These are phyloP conservation scores for Thunnus thynnus DNA, from an alignment of 2,113 vertebrate genomes.

Conservation along the genomic window DNA sequence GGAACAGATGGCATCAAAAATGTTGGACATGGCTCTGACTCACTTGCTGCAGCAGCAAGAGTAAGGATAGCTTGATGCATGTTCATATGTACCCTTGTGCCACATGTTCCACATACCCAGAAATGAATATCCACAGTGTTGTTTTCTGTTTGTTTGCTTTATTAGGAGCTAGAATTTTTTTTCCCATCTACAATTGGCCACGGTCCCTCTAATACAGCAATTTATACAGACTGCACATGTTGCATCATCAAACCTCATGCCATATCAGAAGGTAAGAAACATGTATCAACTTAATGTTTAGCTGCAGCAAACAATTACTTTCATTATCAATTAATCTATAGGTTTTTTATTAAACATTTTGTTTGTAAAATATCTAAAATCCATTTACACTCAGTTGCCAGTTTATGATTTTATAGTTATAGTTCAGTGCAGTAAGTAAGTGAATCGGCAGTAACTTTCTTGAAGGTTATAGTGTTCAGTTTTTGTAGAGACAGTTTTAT, in stretches of 20 bases:
- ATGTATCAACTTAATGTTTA: background rate
- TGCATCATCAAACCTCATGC: conserved; percentile 96
- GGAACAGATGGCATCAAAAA: conserved; percentile 89
- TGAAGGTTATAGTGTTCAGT: too few species aligned
- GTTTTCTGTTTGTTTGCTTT: conserved; percentile 41
- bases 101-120: background rate
- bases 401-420: too few species aligned
- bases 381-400: too few species aligned
- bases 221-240: conserved; percentile 89
- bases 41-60: conserved; percentile 90
- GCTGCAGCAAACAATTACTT: background rate
- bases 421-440: too few species aligned
- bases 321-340: background rate
- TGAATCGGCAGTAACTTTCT: too few species aligned
- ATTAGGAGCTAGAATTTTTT: conserved; percentile 95
- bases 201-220: conserved; percentile 91
- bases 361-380: too few species aligned
- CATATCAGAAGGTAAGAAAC: conserved; percentile 88
- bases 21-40: conserved; percentile 91
- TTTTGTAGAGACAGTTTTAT: too few species aligned
- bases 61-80: conserved; percentile 81
- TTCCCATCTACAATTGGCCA: conserved; percentile 92
- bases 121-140: background rate
- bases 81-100: background rate
- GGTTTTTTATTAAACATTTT: background rate